These are phyloP conservation scores for Thereuonema tuberculata DNA, from an alignment of 1,140 invertebrate genomes.

Conservation along the genomic window DNA sequence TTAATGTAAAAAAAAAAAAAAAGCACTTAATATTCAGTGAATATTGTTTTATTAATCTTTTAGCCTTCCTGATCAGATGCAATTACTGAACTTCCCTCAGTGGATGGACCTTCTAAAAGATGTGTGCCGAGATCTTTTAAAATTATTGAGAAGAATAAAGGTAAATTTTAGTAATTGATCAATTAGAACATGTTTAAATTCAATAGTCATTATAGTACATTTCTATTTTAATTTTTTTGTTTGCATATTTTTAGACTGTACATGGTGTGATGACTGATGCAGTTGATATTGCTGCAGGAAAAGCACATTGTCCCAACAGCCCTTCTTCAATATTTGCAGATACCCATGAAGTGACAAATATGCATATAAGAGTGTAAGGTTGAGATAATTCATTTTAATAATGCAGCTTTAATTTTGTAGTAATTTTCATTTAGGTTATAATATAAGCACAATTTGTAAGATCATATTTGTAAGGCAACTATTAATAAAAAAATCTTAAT, in stretches of 20 bases:
- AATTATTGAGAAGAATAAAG: conserved; percentile 47
- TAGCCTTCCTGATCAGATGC: conserved; percentile 46
- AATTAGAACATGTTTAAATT: not conserved
- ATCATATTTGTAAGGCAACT: too few relatives aligned
- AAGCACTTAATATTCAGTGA: too few relatives aligned
- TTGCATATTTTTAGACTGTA: conserved; percentile 37
- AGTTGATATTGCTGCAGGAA: conserved; percentile 29
- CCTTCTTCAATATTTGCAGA: not conserved
- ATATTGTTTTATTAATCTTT: too few relatives aligned
- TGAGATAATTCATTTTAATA: not conserved
- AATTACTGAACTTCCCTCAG: conserved; percentile 50
- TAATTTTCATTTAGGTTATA: too few relatives aligned
- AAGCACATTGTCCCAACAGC: conserved; percentile 12
- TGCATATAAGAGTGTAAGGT: conserved; percentile 5
- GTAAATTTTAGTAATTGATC: too few relatives aligned
- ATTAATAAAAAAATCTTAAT: too few relatives aligned
- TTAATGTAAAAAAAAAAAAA: too few relatives aligned
- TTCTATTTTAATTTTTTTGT: not conserved
- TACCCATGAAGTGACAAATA: not conserved
- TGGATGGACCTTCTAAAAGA: conserved; percentile 63
- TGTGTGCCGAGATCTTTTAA: conserved; percentile 52
- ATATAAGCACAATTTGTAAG: too few relatives aligned
- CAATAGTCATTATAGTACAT: not conserved
- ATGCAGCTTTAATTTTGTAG: conserved; percentile 5
- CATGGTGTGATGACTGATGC: conserved; percentile 50